These are phyloP conservation scores for Intellagama lesueurii DNA, from an alignment of 2,797 vertebrate genomes.

Conservation along the genomic window DNA sequence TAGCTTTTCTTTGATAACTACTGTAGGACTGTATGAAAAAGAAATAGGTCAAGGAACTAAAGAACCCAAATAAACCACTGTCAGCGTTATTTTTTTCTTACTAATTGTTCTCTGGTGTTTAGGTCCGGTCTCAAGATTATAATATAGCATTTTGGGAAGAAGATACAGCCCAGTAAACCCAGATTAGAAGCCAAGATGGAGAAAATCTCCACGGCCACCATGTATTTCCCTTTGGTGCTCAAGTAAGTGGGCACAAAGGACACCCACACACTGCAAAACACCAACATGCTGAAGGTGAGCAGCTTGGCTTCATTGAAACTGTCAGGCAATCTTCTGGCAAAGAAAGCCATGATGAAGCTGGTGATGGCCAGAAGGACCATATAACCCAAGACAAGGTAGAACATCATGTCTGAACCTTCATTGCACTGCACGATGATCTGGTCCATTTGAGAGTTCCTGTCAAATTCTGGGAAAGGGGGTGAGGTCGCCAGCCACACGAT, in stretches of 20 bases:
- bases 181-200: not conserved
- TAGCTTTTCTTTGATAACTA: too few species aligned
- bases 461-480: not conserved
- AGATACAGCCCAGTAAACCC: not conserved
- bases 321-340: conserved; percentile 25
- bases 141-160: not conserved
- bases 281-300: conserved; percentile 11
- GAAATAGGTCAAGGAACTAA: too few species aligned
- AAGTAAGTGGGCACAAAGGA: not conserved
- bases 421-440: not conserved
- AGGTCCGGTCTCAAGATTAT: not conserved
- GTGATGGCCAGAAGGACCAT: not conserved
- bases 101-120: not conserved
- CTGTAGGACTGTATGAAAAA: too few species aligned
- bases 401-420: not conserved
- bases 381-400: not conserved
- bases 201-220: not conserved
- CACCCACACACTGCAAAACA: conserved; percentile 5
- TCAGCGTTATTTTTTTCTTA: not conserved
- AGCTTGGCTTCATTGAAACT: conserved; percentile 29
- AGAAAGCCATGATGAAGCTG: conserved; percentile 32
- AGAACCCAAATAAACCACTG: not conserved
- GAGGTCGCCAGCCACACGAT: not conserved
- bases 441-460: not conserved
- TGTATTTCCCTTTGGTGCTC: not conserved